phyloP scores from a whole-genome alignment of 2,888 invertebrate species.

The Polymixis flavicincta region DNA sequence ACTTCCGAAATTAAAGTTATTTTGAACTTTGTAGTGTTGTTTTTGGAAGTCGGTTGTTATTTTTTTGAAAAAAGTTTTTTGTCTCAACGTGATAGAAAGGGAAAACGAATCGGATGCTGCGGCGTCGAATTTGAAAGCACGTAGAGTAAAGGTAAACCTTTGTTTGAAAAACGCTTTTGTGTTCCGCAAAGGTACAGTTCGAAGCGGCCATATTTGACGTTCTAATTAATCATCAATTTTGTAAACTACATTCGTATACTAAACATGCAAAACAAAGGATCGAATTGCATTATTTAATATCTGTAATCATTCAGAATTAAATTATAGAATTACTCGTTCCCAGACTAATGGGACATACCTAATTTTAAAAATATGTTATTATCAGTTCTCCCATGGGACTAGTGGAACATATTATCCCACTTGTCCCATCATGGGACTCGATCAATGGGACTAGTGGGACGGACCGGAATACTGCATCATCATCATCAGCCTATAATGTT shows the following conservation, averaged over 20 bases:
- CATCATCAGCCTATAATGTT: no score
- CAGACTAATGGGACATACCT: no score
- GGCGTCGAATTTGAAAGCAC: conserved; percentile 54
- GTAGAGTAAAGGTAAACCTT: conserved; percentile 49
- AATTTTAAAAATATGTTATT: no score
- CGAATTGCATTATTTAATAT: conserved; percentile 10
- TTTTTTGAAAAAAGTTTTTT: no score
- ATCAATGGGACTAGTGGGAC: no score
- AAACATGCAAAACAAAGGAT: conserved; percentile 8
- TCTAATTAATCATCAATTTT: conserved; percentile 15
- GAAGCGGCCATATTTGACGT: conserved; percentile 9
- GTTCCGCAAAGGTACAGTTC: conserved; percentile 31
- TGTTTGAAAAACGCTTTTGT: conserved; percentile 48
- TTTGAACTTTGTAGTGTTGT: no score
- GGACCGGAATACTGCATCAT: no score
- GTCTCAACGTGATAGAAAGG: conserved; percentile 64
- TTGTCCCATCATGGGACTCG: no score
- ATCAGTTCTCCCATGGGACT: no score
- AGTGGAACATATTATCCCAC: no score
- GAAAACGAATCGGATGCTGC: conserved; percentile 59
- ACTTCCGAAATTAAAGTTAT: no score
- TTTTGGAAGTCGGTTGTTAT: no score
- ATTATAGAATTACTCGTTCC: conserved; percentile 18
- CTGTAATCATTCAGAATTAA: background rate
- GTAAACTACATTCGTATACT: background rate